A percentile compares a stretch with the other conserved stretches of the same genome.
Evolutionary conservation across 2,797 vertebrate genomes (phyloP).

Genomic region (Stomatorhinus walkeri): DNA sequence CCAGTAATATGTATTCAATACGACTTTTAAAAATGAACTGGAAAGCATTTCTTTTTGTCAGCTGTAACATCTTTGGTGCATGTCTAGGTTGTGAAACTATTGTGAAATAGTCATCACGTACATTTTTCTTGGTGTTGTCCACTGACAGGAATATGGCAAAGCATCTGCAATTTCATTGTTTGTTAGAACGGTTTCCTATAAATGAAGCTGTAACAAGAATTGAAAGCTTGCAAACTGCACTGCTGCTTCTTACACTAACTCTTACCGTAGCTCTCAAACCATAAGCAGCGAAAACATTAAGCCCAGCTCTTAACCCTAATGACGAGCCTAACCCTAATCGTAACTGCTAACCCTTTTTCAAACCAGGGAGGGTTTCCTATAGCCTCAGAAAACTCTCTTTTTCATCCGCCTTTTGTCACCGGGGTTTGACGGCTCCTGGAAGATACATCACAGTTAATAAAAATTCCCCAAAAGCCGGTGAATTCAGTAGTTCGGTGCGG

Average conservation of each 20-base stretch:
- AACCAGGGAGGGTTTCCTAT: not conserved
- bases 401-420: not conserved
- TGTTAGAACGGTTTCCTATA: not conserved
- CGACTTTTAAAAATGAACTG: not conserved
- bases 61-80: not conserved
- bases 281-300: not conserved
- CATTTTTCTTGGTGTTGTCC: not conserved
- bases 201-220: not conserved
- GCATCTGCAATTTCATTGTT: not conserved
- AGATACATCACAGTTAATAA: not conserved
- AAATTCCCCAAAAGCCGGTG: not conserved
- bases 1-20: not conserved
- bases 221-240: not conserved
- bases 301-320: not conserved
- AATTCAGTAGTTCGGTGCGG: not conserved
- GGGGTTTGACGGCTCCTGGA: not conserved
- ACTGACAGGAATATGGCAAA: not conserved
- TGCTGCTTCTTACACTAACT: not conserved
- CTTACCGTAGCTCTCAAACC: not conserved
- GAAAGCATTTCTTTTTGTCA: not conserved
- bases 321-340: not conserved
- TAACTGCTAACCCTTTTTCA: not conserved
- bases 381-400: not conserved
- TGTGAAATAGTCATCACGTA: not conserved
- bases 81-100: not conserved